Base-by-base conservation (phyloP, 1,140 invertebrate species). In the Proales similis region DNA sequence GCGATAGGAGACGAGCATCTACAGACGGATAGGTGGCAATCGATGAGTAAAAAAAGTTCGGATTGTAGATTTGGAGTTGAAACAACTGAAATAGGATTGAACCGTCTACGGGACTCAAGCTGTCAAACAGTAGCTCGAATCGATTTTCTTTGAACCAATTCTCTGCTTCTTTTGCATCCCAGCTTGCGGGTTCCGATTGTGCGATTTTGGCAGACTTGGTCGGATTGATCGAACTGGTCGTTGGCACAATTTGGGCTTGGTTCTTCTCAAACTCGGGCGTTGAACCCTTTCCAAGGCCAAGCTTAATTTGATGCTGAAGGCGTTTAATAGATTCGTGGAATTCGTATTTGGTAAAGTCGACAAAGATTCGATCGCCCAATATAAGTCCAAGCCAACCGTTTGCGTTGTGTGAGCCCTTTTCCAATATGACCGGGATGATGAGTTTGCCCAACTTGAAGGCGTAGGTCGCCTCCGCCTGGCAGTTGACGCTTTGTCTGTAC, bases 401-500 rank as follows among this genome's bases (percentile, higher is more conserved):
- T 4, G 70, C 66, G 30, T 39, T 42, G 14, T 61, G 46, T 48
- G 73, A 74, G 1, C 63, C 65, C 19, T 19, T 39, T 48, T 72
- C 64, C 69, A 74, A 70, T 26, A 68, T 64, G 4, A 73, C 63
- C 0, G 71, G 71, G 12, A 74, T 67, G n/a, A 74, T 70, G 3
- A 63, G 51, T 48, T 71, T 72, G 12, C 65, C 64, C 27, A 65
- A 47, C 33, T 69, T 63, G 53, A 68, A 71, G 4, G 71, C 69
- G 64, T 74, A 74, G 63, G 73, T 70, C 3, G 71, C 72, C 65
- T 74, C 72, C 29, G 66, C 63, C 30, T 66, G 65, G 63, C 74
- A 74, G 57, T 67, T 73, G 22, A 72, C 68, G 64, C 71, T 73
- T 22, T 70, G 68, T 33, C 72, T 73, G 64, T 76, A 75, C 51